Conservation (phyloP, 1,140 invertebrate species). For the Drosophila murphyi region DNA sequence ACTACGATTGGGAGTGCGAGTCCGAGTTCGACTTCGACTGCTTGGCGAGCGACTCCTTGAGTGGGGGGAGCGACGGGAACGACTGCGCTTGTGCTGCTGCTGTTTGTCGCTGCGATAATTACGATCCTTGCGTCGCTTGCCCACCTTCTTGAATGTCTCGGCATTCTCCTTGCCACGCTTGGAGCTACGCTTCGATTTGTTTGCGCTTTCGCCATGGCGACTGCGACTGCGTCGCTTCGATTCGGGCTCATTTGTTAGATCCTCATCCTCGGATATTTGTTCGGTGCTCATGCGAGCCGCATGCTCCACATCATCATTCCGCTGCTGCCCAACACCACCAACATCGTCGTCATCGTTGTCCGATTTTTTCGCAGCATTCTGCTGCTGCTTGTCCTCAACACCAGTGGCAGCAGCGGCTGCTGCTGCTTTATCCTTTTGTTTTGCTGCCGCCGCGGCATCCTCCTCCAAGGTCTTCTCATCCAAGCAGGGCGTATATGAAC, state of each 20-base stretch:
- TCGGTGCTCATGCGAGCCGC: slow-evolving; percentile 89
- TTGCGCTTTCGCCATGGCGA: slow-evolving; percentile 25
- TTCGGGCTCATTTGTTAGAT: slow-evolving; percentile 84
- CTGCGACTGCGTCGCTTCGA: slow-evolving; percentile 61
- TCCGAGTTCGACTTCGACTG: slow-evolving; percentile 37
- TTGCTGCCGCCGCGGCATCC: slow-evolving; percentile 29
- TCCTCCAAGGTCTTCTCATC: slow-evolving; percentile 86
- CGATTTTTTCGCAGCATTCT: slow-evolving; percentile 20
- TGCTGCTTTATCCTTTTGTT: slow-evolving; percentile 4
- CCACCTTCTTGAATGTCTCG: slow-evolving; percentile 91
- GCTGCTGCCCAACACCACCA: too few relatives aligned
- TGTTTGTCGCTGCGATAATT: slow-evolving; percentile 90
- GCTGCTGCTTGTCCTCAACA: not conserved
- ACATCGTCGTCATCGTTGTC: not conserved
- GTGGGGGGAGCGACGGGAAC: slow-evolving; percentile 39
- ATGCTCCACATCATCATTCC: slow-evolving; percentile 9
- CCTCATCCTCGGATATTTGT: slow-evolving; percentile 89
- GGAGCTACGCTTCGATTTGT: slow-evolving; percentile 49
- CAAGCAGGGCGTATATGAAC: slow-evolving; percentile 88
- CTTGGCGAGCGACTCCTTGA: slow-evolving; percentile 16
- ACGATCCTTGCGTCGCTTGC: slow-evolving; percentile 91
- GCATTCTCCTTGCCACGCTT: slow-evolving; percentile 81
- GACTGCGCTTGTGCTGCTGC: slow-evolving; percentile 51
- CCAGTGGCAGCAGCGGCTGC: not conserved
- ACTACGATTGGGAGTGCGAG: slow-evolving; percentile 1